phyloP scores from a whole-genome alignment of 2,888 invertebrate genomes.

The Campoletis raptor region DNA sequence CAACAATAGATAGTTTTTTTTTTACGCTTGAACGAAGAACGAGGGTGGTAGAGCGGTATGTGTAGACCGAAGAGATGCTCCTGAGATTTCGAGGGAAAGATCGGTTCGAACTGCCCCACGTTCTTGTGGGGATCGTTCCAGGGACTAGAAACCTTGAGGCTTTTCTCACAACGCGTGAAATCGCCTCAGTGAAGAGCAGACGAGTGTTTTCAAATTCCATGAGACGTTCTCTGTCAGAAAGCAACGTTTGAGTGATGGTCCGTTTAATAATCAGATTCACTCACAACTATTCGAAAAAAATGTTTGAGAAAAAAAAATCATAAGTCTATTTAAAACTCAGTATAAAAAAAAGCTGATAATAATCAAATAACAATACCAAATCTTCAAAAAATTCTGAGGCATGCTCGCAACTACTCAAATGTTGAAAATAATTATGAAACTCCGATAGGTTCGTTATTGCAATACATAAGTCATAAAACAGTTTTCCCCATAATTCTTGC shows the following conservation, averaged over 20 bases:
- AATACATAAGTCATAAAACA: background rate
- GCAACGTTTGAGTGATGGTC: background rate
- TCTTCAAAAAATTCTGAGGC: too few relatives aligned
- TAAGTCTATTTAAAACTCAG: background rate
- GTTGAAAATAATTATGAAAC: background rate
- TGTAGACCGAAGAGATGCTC: slow-evolving; percentile 16
- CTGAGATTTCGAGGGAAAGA: slow-evolving; percentile 61
- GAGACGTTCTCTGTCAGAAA: slow-evolving; percentile 1
- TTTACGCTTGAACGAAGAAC: slow-evolving; percentile 50
- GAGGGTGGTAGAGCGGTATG: slow-evolving; percentile 47
- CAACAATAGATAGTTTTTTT: slow-evolving; percentile 62
- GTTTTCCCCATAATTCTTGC: too few relatives aligned
- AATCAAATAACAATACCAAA: background rate
- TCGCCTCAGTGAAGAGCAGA: slow-evolving; percentile 36
- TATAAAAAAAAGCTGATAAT: background rate
- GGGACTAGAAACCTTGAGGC: slow-evolving; percentile 37
- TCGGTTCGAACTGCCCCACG: slow-evolving; percentile 45
- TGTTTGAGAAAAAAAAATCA: background rate
- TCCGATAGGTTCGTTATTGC: background rate
- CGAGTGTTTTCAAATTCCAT: slow-evolving; percentile 63
- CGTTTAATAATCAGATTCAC: background rate
- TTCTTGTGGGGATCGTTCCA: slow-evolving; percentile 20
- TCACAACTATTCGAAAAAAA: background rate
- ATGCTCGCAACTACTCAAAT: background rate
- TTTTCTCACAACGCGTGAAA: slow-evolving; percentile 56